Conservation (phyloP, 2,113 vertebrate species). For the Perca fluviatilis region DNA sequence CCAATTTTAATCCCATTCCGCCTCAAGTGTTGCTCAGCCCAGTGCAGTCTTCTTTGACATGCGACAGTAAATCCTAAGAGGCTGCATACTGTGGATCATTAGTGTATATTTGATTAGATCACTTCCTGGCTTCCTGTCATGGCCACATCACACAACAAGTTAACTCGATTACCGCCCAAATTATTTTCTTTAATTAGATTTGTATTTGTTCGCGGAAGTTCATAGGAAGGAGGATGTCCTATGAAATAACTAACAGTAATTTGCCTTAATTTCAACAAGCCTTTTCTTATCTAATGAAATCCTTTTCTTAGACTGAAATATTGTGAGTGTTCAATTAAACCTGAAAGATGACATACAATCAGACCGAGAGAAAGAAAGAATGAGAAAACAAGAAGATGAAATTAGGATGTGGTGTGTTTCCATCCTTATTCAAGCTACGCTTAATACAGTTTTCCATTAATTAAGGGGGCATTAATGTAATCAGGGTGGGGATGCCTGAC, state of each 20-base stretch:
- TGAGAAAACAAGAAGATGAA: constrained; percentile 10
- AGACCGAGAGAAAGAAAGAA: constrained; percentile 6
- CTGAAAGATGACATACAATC: constrained; percentile 9
- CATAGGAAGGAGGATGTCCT: constrained; percentile 5
- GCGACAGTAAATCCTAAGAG: constrained; percentile 36
- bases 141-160: constrained; percentile 37
- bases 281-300: constrained; percentile 26
- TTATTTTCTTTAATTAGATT: constrained; percentile 64
- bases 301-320: constrained; percentile 12
- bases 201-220: constrained; percentile 19
- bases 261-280: background rate
- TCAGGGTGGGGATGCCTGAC: background rate
- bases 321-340: constrained; percentile 33
- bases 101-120: constrained; percentile 61
- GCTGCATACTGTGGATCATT: constrained; percentile 42
- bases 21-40: background rate
- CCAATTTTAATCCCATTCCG: constrained; percentile 41
- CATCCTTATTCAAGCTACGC: background rate
- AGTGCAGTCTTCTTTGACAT: constrained; percentile 16
- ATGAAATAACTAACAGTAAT: background rate
- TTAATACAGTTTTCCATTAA: constrained; percentile 20
- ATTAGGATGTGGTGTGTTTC: constrained; percentile 15
- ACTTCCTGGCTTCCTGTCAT: constrained; percentile 62
- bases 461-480: constrained; percentile 8
- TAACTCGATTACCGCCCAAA: constrained; percentile 57